phyloP scores from a whole-genome alignment of 2,888 invertebrate genomes.

The Lasioglossum lativentre region DNA sequence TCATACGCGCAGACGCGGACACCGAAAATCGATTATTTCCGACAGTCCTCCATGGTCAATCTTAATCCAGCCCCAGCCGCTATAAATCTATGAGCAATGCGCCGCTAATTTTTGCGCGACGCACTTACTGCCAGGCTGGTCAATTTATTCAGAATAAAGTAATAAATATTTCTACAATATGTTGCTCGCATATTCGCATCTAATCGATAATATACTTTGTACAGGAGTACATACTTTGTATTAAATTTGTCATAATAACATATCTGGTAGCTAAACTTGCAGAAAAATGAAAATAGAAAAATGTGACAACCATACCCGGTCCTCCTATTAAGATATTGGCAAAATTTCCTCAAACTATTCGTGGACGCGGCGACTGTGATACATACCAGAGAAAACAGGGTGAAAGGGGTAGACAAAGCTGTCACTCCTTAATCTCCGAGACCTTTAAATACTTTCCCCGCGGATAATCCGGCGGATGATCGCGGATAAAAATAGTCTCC shows the following conservation, averaged over 20 bases:
- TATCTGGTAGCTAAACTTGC: no score
- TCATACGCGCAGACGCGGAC: slow-evolving; percentile 57
- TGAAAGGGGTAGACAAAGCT: background rate
- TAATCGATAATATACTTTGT: no score
- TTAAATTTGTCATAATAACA: no score
- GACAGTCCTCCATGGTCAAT: slow-evolving; percentile 46
- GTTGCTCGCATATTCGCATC: no score
- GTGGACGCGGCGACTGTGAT: background rate
- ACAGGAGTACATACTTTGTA: no score
- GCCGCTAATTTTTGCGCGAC: slow-evolving; percentile 23
- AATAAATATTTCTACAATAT: no score
- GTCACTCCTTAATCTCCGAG: slow-evolving; percentile 25
- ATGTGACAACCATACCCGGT: no score
- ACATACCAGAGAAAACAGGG: background rate
- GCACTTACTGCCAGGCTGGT: background rate
- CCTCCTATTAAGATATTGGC: background rate
- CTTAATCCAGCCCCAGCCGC: slow-evolving; percentile 43
- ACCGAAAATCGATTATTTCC: slow-evolving; percentile 63
- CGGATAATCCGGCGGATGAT: slow-evolving; percentile 57
- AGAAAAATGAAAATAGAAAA: no score
- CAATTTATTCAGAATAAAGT: no score
- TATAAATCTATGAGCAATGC: slow-evolving; percentile 45
- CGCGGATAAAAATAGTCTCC: slow-evolving; percentile 58
- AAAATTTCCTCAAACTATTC: slow-evolving; percentile 39
- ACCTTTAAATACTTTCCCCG: slow-evolving; percentile 49